phyloP scores from a whole-genome alignment of 2,797 vertebrate species.

The Nasua narica region DNA sequence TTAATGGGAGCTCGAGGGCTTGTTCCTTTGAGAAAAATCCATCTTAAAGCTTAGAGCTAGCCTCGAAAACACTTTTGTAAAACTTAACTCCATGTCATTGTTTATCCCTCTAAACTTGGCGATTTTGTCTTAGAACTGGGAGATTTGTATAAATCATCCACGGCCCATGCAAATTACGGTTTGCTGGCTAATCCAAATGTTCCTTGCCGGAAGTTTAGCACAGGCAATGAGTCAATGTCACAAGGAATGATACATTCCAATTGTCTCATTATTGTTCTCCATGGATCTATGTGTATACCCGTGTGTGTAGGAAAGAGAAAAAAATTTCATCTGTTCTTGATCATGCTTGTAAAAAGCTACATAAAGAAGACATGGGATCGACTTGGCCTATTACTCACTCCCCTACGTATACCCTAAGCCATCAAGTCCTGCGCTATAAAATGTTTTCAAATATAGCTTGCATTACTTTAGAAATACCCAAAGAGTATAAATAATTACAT shows the following conservation, averaged over 20 bases:
- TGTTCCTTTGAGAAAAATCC: accelerated
- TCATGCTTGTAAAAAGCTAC: not conserved
- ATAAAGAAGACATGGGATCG: not conserved
- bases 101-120: not conserved
- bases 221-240: not conserved
- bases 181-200: constrained; percentile 7
- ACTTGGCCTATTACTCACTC: not conserved
- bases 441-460: not conserved
- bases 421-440: not conserved
- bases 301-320: not conserved
- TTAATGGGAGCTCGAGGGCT: accelerated
- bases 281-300: too few species aligned
- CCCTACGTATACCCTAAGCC: not conserved
- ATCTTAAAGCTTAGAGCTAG: not conserved
- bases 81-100: not conserved
- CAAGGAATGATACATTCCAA: not conserved
- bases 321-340: not conserved
- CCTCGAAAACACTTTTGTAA: not conserved
- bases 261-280: not conserved
- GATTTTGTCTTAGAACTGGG: not conserved
- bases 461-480: not conserved
- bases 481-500: not conserved
- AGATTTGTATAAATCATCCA: not conserved
- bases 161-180: not conserved
- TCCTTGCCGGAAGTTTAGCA: not conserved